Conservation (phyloP, 2,797 vertebrate genomes). For the Schizothorax lantsangensis region DNA sequence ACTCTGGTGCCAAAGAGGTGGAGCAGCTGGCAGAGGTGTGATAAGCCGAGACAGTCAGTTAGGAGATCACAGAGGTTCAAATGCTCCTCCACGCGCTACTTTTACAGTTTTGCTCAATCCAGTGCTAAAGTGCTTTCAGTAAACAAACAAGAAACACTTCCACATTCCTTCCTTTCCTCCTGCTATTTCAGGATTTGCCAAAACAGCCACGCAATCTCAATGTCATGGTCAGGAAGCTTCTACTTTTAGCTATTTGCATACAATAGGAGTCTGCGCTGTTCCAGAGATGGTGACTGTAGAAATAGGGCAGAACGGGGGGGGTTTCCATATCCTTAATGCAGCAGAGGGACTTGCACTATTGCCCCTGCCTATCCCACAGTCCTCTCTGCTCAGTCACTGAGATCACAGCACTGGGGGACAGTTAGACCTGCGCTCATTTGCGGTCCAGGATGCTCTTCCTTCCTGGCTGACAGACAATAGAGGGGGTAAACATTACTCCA, state of each 20-base stretch:
- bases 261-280: conserved; percentile 49
- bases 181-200: conserved; percentile 28
- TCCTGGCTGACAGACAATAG: conserved; percentile 79
- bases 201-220: conserved; percentile 48
- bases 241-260: conserved; percentile 55
- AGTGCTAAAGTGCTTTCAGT: conserved; percentile 12
- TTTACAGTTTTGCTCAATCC: neutral
- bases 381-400: conserved; percentile 47
- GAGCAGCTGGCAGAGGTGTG: conserved; percentile 26
- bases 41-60: conserved; percentile 29
- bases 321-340: conserved; percentile 57
- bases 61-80: neutral
- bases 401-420: conserved; percentile 56
- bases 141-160: conserved; percentile 20
- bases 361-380: conserved; percentile 48
- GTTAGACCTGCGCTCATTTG: conserved; percentile 59
- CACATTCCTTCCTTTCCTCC: conserved; percentile 2
- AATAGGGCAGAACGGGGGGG: conserved; percentile 24
- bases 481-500: conserved; percentile 75
- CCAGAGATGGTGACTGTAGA: conserved; percentile 39
- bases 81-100: neutral
- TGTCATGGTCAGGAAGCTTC: conserved; percentile 56
- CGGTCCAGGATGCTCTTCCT: conserved; percentile 76
- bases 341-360: conserved; percentile 59
- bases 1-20: conserved; percentile 29